Evolutionary conservation across 2,113 vertebrate species (phyloP), one percentile per base, ranked within the genome.

Genomic region (Zosterops pallidus): DNA sequence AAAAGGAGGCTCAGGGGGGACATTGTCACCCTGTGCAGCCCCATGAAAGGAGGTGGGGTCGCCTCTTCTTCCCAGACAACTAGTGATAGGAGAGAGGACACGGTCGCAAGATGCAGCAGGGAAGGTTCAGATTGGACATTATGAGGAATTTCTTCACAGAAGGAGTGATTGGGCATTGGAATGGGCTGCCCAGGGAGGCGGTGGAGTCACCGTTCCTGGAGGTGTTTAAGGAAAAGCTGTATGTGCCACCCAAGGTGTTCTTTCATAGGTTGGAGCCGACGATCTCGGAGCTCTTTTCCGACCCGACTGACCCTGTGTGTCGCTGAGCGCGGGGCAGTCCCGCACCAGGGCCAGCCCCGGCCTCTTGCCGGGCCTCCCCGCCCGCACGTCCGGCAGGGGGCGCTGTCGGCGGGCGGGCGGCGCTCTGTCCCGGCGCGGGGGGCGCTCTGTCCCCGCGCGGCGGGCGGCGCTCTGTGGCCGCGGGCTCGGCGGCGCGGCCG

Each of bases 271-370:
- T 3, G 39, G 2, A 28, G 28, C 29, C 18, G 39, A 23, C 6
- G 15, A 9, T 15, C 25, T 14, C 15, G 44, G 31, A 14, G 25
- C 2, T 31, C 44, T 22, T 33, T 59, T 12, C 31, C 52, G 14
- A 8, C 6, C 11, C 9, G 0, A 2, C 0, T 2, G 21, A 7
- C 24, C 1, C 28, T 0, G 41, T 22, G 33, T 2, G 22, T 2
- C 2, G 35, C 8, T 4, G 23, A 3, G n/a, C 33, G n/a, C n/a
- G 11, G 24, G 17, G 28, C 70, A 8, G 12, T 3, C 46, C 19
- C 23, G 2, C 53, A 12, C 12, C 46, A 9, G 46, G 9, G 21
- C 12, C 53, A 41, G 41, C 41, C 31, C 42, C 7, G 12, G 15
- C 8, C 63, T 10, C 10, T 9, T 5, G 2, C 28, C 7, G 50